Base-by-base conservation (phyloP, 2,888 invertebrate species). In the Drosophila multiciliata region DNA sequence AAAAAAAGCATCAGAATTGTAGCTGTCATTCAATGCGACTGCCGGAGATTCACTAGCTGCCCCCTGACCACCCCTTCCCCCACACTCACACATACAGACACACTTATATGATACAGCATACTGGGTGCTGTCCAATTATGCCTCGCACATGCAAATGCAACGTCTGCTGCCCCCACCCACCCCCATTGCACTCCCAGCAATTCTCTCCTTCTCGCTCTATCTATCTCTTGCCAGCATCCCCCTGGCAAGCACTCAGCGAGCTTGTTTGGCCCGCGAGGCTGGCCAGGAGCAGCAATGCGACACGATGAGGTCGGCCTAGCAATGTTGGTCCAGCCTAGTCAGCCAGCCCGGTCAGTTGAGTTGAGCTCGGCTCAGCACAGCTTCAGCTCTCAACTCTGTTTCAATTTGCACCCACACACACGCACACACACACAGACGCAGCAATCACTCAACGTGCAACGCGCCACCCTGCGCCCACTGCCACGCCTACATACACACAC, bases 101-200 rank as follows among this genome's bases (percentile, higher is more conserved):
- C 59, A 61, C 55, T 70, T 61, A 58, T 40, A 55, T 42, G 52
- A 52, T 42, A 76, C 66, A 23, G 64, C 61, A 70, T 80, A 73
- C 83, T 73, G 78, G 82, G 73, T 61, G 78, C 78, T 86, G 83
- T 85, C 90, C 85, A 85, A 90, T 90, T 85, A 85, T 88, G 90
- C 83, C 87, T 66, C 87, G 87, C 85, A 89, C 85, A 85, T 86
- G 89, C 73, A 88, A 90, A 90, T 86, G 85, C 90, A 85, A 86
- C 86, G 86, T 88, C 86, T 26, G 53, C 49, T 52, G 35, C 29
- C 57, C 33, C 50, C 49, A 29, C 29, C 29, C 29, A 29, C 29
- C 29, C 29, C 29, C 29, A 29, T 42, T 12, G 17, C 3, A 42
- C 50, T 26, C 0, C n/a, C 32, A 9, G 32, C 54, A 26, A n/a